Base-by-base conservation (phyloP, 2,797 vertebrate genomes). In the Furcifer pardalis region DNA sequence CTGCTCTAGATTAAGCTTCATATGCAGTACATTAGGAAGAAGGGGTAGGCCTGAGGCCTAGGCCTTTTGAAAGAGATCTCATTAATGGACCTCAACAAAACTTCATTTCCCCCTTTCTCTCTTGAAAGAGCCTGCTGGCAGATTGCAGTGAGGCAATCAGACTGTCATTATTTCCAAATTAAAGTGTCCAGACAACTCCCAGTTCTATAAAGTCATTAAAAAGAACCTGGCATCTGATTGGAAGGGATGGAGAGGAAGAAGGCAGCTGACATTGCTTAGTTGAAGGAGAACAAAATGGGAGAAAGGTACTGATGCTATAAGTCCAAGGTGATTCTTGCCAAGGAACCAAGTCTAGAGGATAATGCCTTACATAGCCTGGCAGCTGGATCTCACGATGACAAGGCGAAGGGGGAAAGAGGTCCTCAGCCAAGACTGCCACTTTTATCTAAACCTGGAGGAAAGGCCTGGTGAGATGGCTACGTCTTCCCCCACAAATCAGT, bases 371-470 rank as follows among this genome's bases (percentile, higher is more conserved):
- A 71, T 23, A 72, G 63, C 15, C 52, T 32, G 89, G 89, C 89
- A 84, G 90, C 82, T 88, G 89, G 74, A 84, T 74, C 2, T 72
- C 76, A 81, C 84, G 71, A 69, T 63, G 85, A 87, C 75, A 81
- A 76, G 84, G 77, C 25, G 37, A 19, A 37, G 59, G 30, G 30
- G 62, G 32, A 27, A 17, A 37, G 46, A 15, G 75, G 77, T 68
- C 56, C 78, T 13, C 9, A 17, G 52, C 13, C 13, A 4, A 42
- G 40, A 78, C 40, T 37, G 42, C 15, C 5, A 9, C 3, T 35
- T 62, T 30, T 42, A n/a, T 42, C 49, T 40, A 2, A 13, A 71
- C n/a, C 2, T 69, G 12, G 69, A 44, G 89, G 86, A 87, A 89
- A 90, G 2, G 35, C 30, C 7, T 7, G 69, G 4, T 72, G 60